Base-by-base conservation (phyloP, 23 tunicate genomes). In the Oikopleura dioica region DNA sequence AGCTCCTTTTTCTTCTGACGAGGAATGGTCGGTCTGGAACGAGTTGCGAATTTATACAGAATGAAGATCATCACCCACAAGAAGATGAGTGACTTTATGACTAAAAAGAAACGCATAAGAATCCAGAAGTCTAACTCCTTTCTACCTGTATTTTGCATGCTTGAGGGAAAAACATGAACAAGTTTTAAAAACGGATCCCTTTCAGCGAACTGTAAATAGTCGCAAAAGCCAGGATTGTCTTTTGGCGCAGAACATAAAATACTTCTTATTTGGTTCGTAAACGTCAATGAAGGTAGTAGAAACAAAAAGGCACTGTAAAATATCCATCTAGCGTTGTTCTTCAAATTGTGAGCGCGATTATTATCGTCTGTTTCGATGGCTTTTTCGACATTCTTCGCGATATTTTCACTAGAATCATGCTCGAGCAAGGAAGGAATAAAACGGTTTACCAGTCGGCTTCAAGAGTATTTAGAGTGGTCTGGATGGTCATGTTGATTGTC, bases 401-500 rank as follows among this genome's bases (percentile, higher is more conserved):
- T 9, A 44, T 44, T 44, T 44, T 44, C 55, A 44, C 9, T 9
- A 44, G 9, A 44, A 44, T 9, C 9, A 16, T 44, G 9, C 16
- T 44, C 55, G 16, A 44, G 16, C 55, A 44, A 44, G 9, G 16
- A 9, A n/a, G n/a, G n/a, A n/a, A n/a, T n/a, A n/a, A n/a, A n/a
- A n/a, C n/a, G n/a, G n/a, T n/a, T 9, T 44, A 16, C 16, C 96
- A 89, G 38, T 89, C 96, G 69, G 78, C 82, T 69, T 89, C 96
- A 59, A 89, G 63, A 9, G 81, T 83, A 67, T 89, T 89, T 0
- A 89, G 69, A 33, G 91, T 81, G 72, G 81, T 89, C 55, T 89
- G 96, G 36, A 89, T 84, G 21, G 96, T 89, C 23, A 85, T 78
- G 38, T 79, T 80, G 38, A 89, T 89, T n/a, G 96, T 89, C 69